Conservation (phyloP, 2,797 vertebrate species). For the Syncerus caffer region DNA sequence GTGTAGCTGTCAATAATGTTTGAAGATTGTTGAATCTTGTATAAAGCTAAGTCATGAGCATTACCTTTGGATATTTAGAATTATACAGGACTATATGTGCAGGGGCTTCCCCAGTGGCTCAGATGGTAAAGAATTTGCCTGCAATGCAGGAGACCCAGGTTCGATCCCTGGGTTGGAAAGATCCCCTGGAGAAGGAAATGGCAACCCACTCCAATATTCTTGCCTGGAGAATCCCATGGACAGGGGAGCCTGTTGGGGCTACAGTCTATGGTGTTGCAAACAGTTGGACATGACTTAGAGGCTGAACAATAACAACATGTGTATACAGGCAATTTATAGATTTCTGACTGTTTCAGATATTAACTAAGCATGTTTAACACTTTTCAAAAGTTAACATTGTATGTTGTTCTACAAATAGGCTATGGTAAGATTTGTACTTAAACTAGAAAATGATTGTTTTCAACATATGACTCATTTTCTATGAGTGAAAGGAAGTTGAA, state of each 20-base stretch:
- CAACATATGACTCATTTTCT: slow-evolving; percentile 17
- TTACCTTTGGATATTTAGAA: background rate
- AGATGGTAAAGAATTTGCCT: background rate
- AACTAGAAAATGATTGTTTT: slow-evolving; percentile 26
- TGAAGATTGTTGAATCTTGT: background rate
- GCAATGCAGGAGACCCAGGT: background rate
- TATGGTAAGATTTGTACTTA: background rate
- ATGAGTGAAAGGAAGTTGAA: background rate
- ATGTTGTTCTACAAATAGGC: background rate
- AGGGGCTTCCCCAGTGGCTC: background rate
- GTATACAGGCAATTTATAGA: background rate
- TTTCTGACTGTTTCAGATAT: slow-evolving; percentile 38
- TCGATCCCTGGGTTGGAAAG: background rate
- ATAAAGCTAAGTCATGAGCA: background rate
- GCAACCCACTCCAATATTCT: background rate
- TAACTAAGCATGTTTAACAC: background rate
- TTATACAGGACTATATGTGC: background rate
- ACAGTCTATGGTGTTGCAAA: background rate
- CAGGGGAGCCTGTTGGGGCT: background rate
- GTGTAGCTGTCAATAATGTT: background rate
- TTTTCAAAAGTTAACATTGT: slow-evolving; percentile 35
- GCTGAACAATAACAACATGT: background rate
- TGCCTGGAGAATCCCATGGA: background rate
- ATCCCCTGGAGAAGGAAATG: background rate
- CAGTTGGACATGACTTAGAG: background rate